Evolutionary conservation across 2,113 vertebrate genomes (phyloP).

Genomic region (Aythya baeri): DNA sequence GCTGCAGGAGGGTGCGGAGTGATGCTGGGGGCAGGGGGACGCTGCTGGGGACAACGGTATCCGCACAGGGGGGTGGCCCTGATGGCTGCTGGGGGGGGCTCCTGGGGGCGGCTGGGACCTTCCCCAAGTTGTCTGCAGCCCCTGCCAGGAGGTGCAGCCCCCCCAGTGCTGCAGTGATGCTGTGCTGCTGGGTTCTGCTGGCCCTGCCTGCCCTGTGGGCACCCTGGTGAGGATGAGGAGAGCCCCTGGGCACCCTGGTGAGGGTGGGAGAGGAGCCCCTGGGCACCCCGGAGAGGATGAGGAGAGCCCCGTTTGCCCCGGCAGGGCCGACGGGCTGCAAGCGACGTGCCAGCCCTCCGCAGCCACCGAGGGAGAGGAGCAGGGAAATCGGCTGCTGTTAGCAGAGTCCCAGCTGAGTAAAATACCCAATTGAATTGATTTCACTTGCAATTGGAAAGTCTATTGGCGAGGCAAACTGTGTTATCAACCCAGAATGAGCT

Average conservation of each 20-base stretch:
- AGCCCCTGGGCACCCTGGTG: fast-evolving
- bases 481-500: background rate
- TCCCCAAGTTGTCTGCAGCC: background rate
- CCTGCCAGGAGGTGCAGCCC: background rate
- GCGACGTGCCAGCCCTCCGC: background rate
- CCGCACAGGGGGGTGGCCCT: background rate
- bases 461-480: background rate
- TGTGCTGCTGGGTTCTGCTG: background rate
- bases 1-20: background rate
- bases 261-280: background rate
- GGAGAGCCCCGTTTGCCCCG: background rate
- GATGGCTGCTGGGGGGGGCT: background rate
- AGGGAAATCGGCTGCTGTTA: background rate
- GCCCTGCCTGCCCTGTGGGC: background rate
- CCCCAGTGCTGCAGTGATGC: background rate
- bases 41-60: background rate
- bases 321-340: background rate
- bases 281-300: fast-evolving
- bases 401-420: background rate
- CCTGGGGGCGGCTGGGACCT: too few relatives aligned
- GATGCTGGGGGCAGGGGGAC: background rate
- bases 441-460: background rate
- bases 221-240: too few relatives aligned
- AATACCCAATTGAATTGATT: background rate
- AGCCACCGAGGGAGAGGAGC: background rate